Evolutionary conservation across 2,888 invertebrate species (phyloP).

Genomic region (Falcaria lacertinaria): DNA sequence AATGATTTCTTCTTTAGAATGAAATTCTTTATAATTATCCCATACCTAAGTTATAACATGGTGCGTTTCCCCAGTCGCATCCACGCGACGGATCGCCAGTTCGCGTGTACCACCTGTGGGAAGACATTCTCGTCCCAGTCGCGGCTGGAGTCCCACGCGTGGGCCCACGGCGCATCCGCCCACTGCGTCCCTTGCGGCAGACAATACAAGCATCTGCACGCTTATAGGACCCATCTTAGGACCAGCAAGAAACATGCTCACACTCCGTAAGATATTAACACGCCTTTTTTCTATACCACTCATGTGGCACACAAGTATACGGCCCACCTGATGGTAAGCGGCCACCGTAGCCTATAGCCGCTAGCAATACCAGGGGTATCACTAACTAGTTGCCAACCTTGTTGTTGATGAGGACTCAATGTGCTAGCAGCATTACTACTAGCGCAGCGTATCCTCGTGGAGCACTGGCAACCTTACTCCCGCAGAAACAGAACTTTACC

Average conservation of each 20-base stretch:
- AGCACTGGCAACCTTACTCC: no score
- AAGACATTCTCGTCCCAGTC: conserved; percentile 35
- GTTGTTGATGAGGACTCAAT: no score
- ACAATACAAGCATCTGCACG: conserved; percentile 50
- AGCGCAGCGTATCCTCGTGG: no score
- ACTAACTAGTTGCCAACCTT: no score
- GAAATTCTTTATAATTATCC: not conserved
- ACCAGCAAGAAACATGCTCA: conserved; percentile 42
- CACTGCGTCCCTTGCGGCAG: conserved; percentile 40
- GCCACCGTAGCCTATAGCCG: no score
- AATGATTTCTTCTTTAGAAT: no score
- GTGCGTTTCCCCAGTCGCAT: conserved; percentile 33
- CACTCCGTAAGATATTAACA: conserved; percentile 29
- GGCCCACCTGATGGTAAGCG: no score
- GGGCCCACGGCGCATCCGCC: conserved; percentile 30
- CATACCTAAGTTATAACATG: not conserved
- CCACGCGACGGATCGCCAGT: conserved; percentile 33
- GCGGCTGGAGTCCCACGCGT: conserved; percentile 39
- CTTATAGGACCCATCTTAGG: conserved; percentile 47
- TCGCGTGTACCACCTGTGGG: conserved; percentile 36
- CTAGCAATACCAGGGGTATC: no score
- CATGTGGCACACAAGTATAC: no score
- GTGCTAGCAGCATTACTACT: no score
- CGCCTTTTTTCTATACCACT: no score
- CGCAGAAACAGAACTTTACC: no score